Percentiles rank a stretch among this genome's conserved stretches.
Evolutionary conservation across 2,888 invertebrate genomes (phyloP).

Genomic region (Ditylenchus weischeri): DNA sequence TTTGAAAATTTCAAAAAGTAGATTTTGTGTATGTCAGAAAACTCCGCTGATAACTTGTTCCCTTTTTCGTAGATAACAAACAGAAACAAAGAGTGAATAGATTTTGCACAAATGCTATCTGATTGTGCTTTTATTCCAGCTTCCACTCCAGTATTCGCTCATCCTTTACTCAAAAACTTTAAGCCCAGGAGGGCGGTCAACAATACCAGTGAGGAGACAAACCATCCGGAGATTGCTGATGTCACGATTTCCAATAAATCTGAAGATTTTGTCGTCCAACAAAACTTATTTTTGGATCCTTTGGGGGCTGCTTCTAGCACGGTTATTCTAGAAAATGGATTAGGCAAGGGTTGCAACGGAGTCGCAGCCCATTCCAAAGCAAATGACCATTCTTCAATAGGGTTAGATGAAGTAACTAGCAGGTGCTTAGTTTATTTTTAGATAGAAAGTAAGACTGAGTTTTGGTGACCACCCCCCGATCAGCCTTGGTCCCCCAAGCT

Average conservation of each 20-base stretch:
- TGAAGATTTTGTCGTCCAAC: not conserved
- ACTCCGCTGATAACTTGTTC: not conserved
- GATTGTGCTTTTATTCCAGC: constrained; percentile 3
- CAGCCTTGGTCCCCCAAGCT: too few species aligned
- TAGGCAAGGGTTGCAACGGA: too few species aligned
- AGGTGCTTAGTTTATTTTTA: not conserved
- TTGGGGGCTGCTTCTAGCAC: constrained; percentile 1
- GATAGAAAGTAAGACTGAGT: too few species aligned
- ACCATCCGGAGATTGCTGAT: not conserved
- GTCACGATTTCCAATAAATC: not conserved
- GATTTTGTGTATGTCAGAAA: not conserved
- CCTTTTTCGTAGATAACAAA: not conserved
- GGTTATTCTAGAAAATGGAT: too few species aligned
- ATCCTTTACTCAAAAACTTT: constrained; percentile 3
- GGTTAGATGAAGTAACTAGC: not conserved
- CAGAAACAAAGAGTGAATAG: too few species aligned
- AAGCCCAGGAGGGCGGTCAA: not conserved
- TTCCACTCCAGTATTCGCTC: constrained; percentile 7
- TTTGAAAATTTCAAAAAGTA: not conserved
- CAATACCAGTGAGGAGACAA: not conserved
- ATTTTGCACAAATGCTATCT: too few species aligned
- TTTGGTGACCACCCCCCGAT: too few species aligned
- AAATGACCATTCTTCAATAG: too few species aligned
- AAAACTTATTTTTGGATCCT: constrained; percentile 4
- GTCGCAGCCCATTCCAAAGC: too few species aligned